phyloP scores from a whole-genome alignment of 23 tunicate genomes.

The Styela plicata region DNA sequence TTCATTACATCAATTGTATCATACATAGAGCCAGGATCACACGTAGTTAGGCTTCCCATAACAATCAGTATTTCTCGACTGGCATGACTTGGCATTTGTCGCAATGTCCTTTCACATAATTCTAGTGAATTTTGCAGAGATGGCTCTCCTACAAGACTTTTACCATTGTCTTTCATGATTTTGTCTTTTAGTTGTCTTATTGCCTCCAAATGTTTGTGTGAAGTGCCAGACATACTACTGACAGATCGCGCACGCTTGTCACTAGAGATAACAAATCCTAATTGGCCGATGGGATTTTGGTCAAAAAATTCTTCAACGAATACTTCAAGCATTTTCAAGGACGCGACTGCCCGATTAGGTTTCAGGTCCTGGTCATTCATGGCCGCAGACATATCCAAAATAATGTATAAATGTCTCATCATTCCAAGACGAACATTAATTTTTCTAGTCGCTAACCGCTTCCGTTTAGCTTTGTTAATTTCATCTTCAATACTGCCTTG shows the following conservation, averaged over 20 bases:
- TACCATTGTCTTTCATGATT: conserved; percentile 65
- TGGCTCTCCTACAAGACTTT: conserved; percentile 68
- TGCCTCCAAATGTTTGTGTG: conserved; percentile 54
- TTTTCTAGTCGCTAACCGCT: conserved; percentile 51
- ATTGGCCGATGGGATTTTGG: conserved; percentile 86
- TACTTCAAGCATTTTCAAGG: conserved; percentile 48
- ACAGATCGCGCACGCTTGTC: conserved; percentile 61
- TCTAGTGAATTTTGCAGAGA: conserved; percentile 86
- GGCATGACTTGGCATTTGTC: conserved; percentile 84
- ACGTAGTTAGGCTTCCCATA: conserved; percentile 79
- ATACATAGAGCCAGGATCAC: conserved; percentile 67
- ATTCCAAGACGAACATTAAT: conserved; percentile 74
- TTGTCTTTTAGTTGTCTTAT: conserved; percentile 36
- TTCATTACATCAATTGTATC: conserved; percentile 49
- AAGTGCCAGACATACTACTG: conserved; percentile 76
- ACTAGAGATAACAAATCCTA: conserved; percentile 61
- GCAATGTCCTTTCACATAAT: conserved; percentile 55
- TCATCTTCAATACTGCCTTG: conserved; percentile 56
- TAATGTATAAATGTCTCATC: conserved; percentile 83
- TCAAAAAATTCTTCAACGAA: conserved; percentile 85
- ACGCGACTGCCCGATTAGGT: conserved; percentile 75
- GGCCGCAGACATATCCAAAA: conserved; percentile 79
- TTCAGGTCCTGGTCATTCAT: conserved; percentile 87
- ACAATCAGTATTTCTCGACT: conserved; percentile 66
- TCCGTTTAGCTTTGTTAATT: conserved; percentile 58